These are phyloP conservation scores for Turritopsis dohrnii DNA, from an alignment of 30 jellyfish, hydroid and myxozoan genomes.

Conservation along the genomic window DNA sequence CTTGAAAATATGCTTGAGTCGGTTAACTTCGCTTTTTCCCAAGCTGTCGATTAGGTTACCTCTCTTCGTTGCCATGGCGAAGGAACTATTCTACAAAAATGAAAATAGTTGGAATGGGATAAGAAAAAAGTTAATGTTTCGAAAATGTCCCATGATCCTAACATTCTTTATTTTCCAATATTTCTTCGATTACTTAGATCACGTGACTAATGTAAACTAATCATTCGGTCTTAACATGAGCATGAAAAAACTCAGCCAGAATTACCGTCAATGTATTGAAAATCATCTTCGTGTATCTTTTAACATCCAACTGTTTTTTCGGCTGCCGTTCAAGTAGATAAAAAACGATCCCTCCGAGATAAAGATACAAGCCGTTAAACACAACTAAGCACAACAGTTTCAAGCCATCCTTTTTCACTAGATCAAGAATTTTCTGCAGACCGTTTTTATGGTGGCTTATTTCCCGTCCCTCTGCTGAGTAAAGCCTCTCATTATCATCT, in stretches of 20 bases:
- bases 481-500: background rate
- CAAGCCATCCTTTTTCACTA: conserved; percentile 11
- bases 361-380: conserved; percentile 74
- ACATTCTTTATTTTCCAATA: too few relatives aligned
- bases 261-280: conserved; percentile 45
- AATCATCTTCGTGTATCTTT: conserved; percentile 32
- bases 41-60: background rate
- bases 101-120: background rate
- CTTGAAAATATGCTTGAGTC: conserved; percentile 39
- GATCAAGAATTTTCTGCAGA: background rate
- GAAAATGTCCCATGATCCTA: too few relatives aligned
- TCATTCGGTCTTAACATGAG: too few relatives aligned
- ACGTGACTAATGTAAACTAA: too few relatives aligned
- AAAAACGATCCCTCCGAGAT: conserved; percentile 78
- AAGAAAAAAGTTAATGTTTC: background rate
- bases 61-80: background rate
- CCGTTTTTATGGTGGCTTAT: background rate
- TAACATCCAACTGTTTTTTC: conserved; percentile 8
- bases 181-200: too few relatives aligned
- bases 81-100: background rate
- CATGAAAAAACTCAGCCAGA: too few relatives aligned
- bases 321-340: conserved; percentile 53
- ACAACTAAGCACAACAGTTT: conserved; percentile 52
- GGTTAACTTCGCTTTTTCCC: conserved; percentile 33
- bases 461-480: background rate